These are phyloP conservation scores for Piscicola geometra DNA, from an alignment of 2,888 invertebrate genomes.

Conservation along the genomic window DNA sequence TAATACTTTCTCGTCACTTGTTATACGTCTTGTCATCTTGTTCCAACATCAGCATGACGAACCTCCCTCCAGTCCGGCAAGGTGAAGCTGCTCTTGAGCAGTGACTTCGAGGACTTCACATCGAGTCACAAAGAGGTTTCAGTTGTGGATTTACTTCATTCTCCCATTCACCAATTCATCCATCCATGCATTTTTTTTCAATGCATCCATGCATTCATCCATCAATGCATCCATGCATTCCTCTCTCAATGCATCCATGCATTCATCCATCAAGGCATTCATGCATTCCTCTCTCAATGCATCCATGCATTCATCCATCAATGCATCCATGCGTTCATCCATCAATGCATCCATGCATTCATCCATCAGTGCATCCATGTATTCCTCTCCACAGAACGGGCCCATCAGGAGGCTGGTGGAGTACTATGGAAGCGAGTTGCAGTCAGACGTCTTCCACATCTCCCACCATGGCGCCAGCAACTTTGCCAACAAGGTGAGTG, in stretches of 20 bases:
- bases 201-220: neutral
- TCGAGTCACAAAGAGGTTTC: no score
- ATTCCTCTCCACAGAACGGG: no score
- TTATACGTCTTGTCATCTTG: neutral
- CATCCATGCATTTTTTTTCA: no score
- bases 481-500: slow-evolving; percentile 40
- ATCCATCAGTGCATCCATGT: no score
- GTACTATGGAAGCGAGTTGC: slow-evolving; percentile 38
- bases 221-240: no score
- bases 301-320: no score
- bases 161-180: no score
- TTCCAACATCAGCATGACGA: neutral
- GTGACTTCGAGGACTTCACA: slow-evolving; percentile 42
- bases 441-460: slow-evolving; percentile 37
- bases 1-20: neutral
- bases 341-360: no score
- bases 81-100: slow-evolving; percentile 37
- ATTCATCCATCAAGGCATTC: no score
- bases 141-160: no score
- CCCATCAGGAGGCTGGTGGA: slow-evolving; percentile 36
- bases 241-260: neutral
- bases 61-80: neutral
- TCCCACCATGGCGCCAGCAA: slow-evolving; percentile 40
- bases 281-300: no score
- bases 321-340: no score